Base-by-base conservation (phyloP, 2,888 invertebrate genomes). In the Meta bourneti region DNA sequence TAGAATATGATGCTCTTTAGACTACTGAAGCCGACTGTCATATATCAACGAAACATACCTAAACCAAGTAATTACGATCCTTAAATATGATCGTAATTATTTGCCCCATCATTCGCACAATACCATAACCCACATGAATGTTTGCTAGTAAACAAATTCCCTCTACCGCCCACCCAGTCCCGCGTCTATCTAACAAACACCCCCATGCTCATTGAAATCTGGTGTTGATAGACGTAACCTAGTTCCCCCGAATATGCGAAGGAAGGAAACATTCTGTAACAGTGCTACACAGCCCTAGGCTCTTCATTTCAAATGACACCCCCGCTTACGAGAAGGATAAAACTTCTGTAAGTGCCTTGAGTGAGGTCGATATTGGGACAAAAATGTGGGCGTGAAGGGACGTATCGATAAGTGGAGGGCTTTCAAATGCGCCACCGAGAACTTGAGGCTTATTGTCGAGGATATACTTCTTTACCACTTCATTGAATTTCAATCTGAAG, bases 221-320 rank as follows among this genome's bases (percentile, higher is more conserved):
- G 13, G 16, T 16, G 61, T 61, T 61, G 61, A 61, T 9, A 61
- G 61, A 61, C 61, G 61, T 61, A 61, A 61, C 61, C 61, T 16
- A 7, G 61, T 61, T 61, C 11, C 61, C 11, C 16, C 61, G 13
- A 61, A 61, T 9, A 61, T 9, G 8, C 11, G 11, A 9, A 61
- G 61, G 61, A 61, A 5, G 16, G 0, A 61, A 61, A 61, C 11
- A 11, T 61, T 16, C 16, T 16, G 61, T 61, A 16, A 61, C 61
- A 9, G 16, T 2, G 34, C 34, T 34, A 34, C 34, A 34, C 11
- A 61, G 61, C 11, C 7, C 61, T 5, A 77, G 77, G 13, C 49
- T 49, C 51, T 51, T 49, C 49, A 48, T 49, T n/a, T 51, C 51
- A 51, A 77, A 77, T 51, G 77, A 77, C 77, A 49, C 52, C 77